These are phyloP conservation scores for Gorsachius goisagi DNA, from an alignment of 2,113 vertebrate genomes.

Conservation along the genomic window DNA sequence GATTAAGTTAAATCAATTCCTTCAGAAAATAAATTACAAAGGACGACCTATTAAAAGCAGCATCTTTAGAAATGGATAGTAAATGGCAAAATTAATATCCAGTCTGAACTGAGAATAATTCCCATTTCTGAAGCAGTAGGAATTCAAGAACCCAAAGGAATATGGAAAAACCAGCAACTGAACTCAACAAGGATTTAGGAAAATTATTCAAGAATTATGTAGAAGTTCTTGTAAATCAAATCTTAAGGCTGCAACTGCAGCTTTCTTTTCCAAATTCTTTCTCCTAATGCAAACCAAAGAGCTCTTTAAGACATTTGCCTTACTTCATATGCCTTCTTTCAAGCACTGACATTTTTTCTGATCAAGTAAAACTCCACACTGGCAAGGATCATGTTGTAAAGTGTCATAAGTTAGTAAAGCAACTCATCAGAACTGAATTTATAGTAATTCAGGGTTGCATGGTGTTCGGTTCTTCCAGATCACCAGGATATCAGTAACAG, in stretches of 20 bases:
- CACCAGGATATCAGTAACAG: not conserved
- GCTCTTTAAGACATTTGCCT: not conserved
- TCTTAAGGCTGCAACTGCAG: not conserved
- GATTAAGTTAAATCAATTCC: not conserved
- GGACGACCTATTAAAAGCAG: not conserved
- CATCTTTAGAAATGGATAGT: not conserved
- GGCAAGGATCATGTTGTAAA: not conserved
- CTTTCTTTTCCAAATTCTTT: conserved; percentile 1
- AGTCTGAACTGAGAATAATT: not conserved
- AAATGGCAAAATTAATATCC: conserved; percentile 19
- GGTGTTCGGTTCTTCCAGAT: not conserved
- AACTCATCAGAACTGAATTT: not conserved
- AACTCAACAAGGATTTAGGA: not conserved
- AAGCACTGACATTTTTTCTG: not conserved
- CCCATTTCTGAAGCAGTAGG: not conserved
- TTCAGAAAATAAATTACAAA: conserved; percentile 9
- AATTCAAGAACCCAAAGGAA: not conserved
- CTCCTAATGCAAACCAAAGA: not conserved
- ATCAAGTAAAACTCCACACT: not conserved
- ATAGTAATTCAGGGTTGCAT: not conserved
- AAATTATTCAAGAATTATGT: not conserved
- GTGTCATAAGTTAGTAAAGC: not conserved
- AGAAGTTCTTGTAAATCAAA: not conserved
- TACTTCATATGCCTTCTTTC: not conserved
- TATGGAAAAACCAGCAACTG: not conserved